Base-by-base conservation (phyloP, 2,797 vertebrate genomes). In the Cyclopterus lumpus region DNA sequence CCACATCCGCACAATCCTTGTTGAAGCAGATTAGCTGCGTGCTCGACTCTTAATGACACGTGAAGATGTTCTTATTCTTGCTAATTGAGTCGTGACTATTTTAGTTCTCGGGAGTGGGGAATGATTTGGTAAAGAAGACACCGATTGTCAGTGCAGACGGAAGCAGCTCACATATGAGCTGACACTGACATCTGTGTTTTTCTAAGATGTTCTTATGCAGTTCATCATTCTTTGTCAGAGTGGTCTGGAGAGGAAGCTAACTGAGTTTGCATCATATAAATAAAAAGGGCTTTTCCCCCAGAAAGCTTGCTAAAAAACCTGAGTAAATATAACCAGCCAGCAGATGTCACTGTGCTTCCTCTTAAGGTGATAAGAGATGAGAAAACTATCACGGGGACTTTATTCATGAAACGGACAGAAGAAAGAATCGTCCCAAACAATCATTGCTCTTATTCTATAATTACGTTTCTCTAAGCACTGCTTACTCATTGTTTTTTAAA, bases 291-390 rank as follows among this genome's bases (percentile, higher is more conserved):
- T 20, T 26, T 49, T 20, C 8, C 32, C 22, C 9, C 5, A 14
- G 4, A 59, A 62, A 22, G 6, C 0, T 26, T 58, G 0, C 16
- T 32, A n/a, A 14, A 53, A 53, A 6, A 26, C 1, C 10, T 72
- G 44, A 22, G 61, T 26, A 12, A 32, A 38, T 26, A 22, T 2
- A 34, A 67, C 16, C 7, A 46, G 12, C 86, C 92, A 90, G 76
- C 73, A 92, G 92, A 66, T 87, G 90, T 87, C 88, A 55, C 82
- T 92, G 77, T 87, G 78, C 1, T 49, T 77, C 84, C 48, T 83
- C 77, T 48, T 46, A 46, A 60, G 2, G 7, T 30, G 14, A 22
- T 3, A 5, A 48, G 3, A 63, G 12, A n/a, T 8, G 62, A 34
- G 12, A 30, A 0, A n/a, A 14, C 38, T 0, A 16, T 8, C 12